Base-by-base conservation (phyloP, 2,113 vertebrate genomes). In the Leptobrachium ailaonicum region DNA sequence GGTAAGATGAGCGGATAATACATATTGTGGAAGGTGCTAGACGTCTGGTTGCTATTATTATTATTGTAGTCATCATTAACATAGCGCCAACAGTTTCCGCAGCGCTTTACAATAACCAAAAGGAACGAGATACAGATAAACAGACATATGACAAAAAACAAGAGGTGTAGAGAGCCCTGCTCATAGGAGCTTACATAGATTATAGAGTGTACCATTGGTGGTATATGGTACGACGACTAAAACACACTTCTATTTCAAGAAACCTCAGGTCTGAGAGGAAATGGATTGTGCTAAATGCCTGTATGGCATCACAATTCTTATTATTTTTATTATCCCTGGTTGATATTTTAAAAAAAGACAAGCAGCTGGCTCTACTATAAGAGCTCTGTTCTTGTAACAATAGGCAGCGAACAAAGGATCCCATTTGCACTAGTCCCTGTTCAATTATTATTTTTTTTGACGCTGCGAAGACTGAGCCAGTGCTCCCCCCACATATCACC, bases 391-490 rank as follows among this genome's bases (percentile, higher is more conserved):
- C 80, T 84, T 86, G 84, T 87, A 85, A 89, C 87, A 88, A 88
- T 87, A 85, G 85, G 77, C 84, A 63, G 75, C 85, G 87, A 88
- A 89, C 87, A 88, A 89, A 89, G 83, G 84, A 83, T 86, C 83
- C 86, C 83, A 87, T 90, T 88, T 88, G 78, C 86, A 86, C 83
- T 70, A 88, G 88, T 89, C 87, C 83, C 87, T 88, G 84, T 87
- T 89, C 87, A 89, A 90, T 91, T 88, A 89, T 88, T 50, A 5
- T 50, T 50, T 50, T 50, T 88, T 90, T 88, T 90, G 87, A 89
- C 88, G 86, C 85, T 87, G 86, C 84, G 82, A 84, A 86, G 85
- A 87, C 86, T 87, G 78, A 67, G n/a, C 62, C 60, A 44, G 87
- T 85, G 85, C 83, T 83, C 87, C 85, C 85, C 85, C 86, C 84